These are phyloP conservation scores for Hemicordylus capensis DNA, from an alignment of 2,113 vertebrate species.

Conservation along the genomic window DNA sequence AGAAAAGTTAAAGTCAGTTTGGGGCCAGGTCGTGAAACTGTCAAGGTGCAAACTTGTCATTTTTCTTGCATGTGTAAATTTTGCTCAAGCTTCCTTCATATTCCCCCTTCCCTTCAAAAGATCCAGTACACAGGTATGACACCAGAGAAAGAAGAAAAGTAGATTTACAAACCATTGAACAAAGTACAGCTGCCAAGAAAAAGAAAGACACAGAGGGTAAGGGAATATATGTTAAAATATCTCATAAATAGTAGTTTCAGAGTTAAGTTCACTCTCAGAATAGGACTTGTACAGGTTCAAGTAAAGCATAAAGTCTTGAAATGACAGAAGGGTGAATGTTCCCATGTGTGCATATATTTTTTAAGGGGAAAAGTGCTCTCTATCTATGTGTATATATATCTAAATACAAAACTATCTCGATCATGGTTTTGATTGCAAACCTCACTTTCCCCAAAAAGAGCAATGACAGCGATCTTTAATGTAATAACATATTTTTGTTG, in stretches of 20 bases:
- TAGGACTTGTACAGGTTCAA: neutral
- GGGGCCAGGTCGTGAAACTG: slow-evolving; percentile 60
- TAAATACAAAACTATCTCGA: slow-evolving; percentile 68
- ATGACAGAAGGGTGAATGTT: neutral
- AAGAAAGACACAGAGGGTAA: neutral
- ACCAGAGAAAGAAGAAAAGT: slow-evolving; percentile 14
- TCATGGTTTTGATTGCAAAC: slow-evolving; percentile 75
- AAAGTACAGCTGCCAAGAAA: slow-evolving; percentile 4
- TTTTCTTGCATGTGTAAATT: neutral
- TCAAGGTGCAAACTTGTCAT: slow-evolving; percentile 54
- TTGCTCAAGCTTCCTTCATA: slow-evolving; percentile 60
- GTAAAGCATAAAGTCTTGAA: neutral
- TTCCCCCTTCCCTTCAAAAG: slow-evolving; percentile 25
- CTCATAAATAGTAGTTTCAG: neutral
- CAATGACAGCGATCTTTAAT: slow-evolving; percentile 76
- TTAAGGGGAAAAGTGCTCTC: slow-evolving; percentile 39
- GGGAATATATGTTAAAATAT: slow-evolving; percentile 14
- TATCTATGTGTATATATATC: slow-evolving; percentile 2
- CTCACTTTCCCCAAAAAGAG: slow-evolving; percentile 68
- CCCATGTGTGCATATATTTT: neutral
- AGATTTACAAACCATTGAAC: slow-evolving; percentile 15
- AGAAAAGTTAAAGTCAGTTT: slow-evolving; percentile 54
- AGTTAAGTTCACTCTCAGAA: slow-evolving; percentile 18
- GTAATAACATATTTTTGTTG: slow-evolving; percentile 78
- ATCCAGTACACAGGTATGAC: slow-evolving; percentile 8